Base-by-base conservation (phyloP, 2,113 vertebrate genomes). In the Triplophysa rosa region DNA sequence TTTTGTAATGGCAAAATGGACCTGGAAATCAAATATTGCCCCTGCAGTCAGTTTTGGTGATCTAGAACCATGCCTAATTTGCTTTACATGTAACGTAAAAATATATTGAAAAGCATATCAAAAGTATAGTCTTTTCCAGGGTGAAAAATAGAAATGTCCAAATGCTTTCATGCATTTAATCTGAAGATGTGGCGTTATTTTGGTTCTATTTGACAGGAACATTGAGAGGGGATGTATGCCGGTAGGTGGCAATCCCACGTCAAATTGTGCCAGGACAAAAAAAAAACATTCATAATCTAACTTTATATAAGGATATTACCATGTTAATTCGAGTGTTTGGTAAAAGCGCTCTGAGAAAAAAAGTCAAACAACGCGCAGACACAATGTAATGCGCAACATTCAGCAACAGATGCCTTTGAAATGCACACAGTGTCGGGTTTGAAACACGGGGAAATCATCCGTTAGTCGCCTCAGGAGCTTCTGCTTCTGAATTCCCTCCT, bases 211-310 rank as follows among this genome's bases (percentile, higher is more conserved):
- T 83, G 56, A 54, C 45, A 47, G 63, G 63, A 63, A 72, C 56
- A 73, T 37, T 26, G 54, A 67, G 63, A 64, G 29, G 42, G 10
- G 42, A 66, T 33, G 17, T 42, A 77, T 69, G 56, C 58, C 79
- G 68, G 74, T 81, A 78, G 79, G 79, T 84, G 79, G 83, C 79
- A 84, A 81, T 84, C 79, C 75, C 80, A 78, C 68, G 74, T 78
- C 79, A 84, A 72, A 42, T 64, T 80, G 67, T 52, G 73, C 67
- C 67, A 62, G n/a, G 40, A 56, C 8, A 45, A 7, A 52, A 70
- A 49, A n/a, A 56, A 78, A 23, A 61, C 47, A 17, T 70, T 77
- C 76, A 40, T 79, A 63, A 70, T 58, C 49, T 33, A 62, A 54
- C 26, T 69, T 33, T 65, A 37, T 26, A 77, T 33, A 65, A 65